Evolutionary conservation across 35 echinoderm and acorn worm genomes (phyloP).

Genomic region (Apostichopus californicus): DNA sequence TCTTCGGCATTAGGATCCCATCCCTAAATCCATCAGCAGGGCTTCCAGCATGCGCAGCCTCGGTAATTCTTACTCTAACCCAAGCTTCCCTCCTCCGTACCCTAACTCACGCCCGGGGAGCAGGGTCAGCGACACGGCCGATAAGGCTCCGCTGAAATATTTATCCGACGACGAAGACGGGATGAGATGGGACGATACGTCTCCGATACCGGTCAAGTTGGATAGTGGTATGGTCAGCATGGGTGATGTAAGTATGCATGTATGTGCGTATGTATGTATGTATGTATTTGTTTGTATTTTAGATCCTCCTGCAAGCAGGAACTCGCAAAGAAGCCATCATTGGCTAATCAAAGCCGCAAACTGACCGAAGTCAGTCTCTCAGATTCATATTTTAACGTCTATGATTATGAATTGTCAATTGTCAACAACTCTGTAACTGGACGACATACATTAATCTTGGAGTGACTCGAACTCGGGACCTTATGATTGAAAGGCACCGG

Average conservation of each 20-base stretch:
- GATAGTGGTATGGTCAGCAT: conserved; percentile 95
- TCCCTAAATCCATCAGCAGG: conserved; percentile 83
- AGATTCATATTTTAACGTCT: no score
- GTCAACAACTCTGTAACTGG: no score
- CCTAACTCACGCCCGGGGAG: conserved; percentile 60
- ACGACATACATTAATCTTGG: no score
- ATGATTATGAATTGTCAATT: no score
- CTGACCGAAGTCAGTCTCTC: no score
- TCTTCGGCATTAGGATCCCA: conserved; percentile 65
- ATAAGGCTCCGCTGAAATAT: conserved; percentile 84
- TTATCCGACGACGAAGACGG: conserved; percentile 74
- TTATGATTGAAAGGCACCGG: no score
- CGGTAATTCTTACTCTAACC: conserved; percentile 76
- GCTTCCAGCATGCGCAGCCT: conserved; percentile 88
- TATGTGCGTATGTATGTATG: neutral
- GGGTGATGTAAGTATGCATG: conserved; percentile 59
- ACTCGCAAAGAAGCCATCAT: no score
- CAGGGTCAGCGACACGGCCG: conserved; percentile 59
- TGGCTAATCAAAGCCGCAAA: no score
- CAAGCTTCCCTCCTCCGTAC: conserved; percentile 61
- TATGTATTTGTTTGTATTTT: no score
- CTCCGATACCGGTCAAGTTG: conserved; percentile 69
- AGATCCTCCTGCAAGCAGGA: no score
- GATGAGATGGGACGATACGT: conserved; percentile 53
- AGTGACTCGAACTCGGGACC: no score